Evolutionary conservation across 2,113 vertebrate species (phyloP).

Genomic region (Oncorhynchus clarkii): DNA sequence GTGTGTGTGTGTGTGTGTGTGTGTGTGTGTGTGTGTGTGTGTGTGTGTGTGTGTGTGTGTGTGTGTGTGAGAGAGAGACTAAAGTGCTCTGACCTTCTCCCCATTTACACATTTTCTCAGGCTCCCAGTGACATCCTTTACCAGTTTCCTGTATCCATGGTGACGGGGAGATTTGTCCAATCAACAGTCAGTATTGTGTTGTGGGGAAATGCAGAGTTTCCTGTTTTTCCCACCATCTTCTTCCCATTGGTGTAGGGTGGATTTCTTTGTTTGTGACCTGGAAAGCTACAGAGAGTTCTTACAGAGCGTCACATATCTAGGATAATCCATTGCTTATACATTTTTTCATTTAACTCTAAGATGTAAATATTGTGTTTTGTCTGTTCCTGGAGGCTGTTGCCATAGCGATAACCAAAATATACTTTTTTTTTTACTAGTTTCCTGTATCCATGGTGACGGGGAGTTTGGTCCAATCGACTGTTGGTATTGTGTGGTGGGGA

Average conservation of each 20-base stretch:
- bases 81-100: background rate
- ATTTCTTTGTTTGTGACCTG: constrained; percentile 29
- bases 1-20: background rate
- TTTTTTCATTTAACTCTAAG: no score
- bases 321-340: no score
- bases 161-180: constrained; percentile 60
- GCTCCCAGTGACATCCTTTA: constrained; percentile 22
- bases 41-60: background rate
- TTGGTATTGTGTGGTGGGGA: constrained; percentile 47
- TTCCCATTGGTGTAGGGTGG: constrained; percentile 35
- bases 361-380: no score
- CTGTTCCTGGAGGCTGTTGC: no score
- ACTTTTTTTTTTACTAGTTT: constrained; percentile 66
- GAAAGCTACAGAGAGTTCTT: constrained; percentile 17
- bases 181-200: constrained; percentile 37
- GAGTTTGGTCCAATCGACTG: constrained; percentile 60
- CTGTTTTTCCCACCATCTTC: constrained; percentile 64
- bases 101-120: background rate
- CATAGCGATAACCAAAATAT: constrained; percentile 6
- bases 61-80: background rate
- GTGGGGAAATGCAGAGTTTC: constrained; percentile 65
- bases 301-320: no score
- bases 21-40: background rate
- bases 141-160: constrained; percentile 72
- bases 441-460: constrained; percentile 71